Conservation (phyloP, 2,113 vertebrate genomes). For the Montifringilla adamsi region DNA sequence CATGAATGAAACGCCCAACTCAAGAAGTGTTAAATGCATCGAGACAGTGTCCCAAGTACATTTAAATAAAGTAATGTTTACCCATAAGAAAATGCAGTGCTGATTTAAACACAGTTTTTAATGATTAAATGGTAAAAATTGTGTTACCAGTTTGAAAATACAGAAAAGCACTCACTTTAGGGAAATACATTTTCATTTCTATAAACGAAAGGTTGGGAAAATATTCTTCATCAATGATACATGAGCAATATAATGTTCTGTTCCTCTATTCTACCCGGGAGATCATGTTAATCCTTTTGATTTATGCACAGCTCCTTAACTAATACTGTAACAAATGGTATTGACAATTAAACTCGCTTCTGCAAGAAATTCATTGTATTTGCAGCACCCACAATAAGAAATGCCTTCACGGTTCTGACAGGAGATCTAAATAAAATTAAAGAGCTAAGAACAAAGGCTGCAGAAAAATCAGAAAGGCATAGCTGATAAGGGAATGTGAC, state of each 20-base stretch:
- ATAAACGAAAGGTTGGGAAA: neutral
- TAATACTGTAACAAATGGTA: constrained; percentile 58
- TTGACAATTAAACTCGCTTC: constrained; percentile 30
- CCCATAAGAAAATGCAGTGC: neutral
- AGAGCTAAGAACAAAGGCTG: constrained; percentile 50
- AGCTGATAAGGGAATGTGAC: neutral
- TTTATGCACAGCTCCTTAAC: constrained; percentile 49
- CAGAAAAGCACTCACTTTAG: neutral
- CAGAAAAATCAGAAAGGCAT: constrained; percentile 27
- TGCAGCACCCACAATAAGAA: constrained; percentile 36
- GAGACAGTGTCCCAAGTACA: neutral
- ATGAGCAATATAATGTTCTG: constrained; percentile 1
- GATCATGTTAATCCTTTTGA: constrained; percentile 55
- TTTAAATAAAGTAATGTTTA: constrained; percentile 5
- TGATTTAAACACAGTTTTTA: neutral
- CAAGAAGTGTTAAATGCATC: neutral
- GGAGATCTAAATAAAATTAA: constrained; percentile 59
- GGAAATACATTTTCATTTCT: neutral
- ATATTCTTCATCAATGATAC: constrained; percentile 5
- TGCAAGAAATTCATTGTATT: constrained; percentile 32
- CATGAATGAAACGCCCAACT: neutral
- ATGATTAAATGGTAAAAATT: neutral
- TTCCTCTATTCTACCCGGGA: neutral
- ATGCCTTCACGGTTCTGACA: constrained; percentile 40
- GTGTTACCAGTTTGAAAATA: neutral